Evolutionary conservation across 35 echinoderm and acorn worm genomes (phyloP).

Genomic region (Apostichopus californicus): DNA sequence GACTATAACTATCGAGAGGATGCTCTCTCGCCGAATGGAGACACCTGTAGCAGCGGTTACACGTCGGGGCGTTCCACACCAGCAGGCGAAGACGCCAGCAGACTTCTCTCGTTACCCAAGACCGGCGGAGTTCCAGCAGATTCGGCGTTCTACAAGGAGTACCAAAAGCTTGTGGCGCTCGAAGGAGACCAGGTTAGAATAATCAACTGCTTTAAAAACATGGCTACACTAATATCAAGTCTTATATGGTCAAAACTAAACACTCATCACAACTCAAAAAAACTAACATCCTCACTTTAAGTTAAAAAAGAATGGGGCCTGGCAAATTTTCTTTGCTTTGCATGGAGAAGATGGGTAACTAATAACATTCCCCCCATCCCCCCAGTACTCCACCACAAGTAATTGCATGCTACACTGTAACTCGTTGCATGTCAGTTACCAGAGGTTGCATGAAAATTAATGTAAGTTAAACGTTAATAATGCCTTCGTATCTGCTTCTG

Average conservation of each 20-base stretch:
- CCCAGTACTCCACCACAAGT: no score
- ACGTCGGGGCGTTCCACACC: slow-evolving; percentile 66
- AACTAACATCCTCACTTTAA: background rate
- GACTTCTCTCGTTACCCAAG: slow-evolving; percentile 22
- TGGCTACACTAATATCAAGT: slow-evolving; percentile 7
- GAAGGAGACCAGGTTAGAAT: slow-evolving; percentile 50
- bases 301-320: background rate
- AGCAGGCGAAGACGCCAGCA: slow-evolving; percentile 51
- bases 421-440: no score
- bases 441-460: no score
- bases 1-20: slow-evolving; percentile 3
- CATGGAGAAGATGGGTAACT: background rate
- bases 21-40: slow-evolving; percentile 46
- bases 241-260: slow-evolving; percentile 3
- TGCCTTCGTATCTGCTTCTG: no score
- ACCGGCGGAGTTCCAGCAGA: slow-evolving; percentile 10
- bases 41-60: slow-evolving; percentile 57
- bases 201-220: slow-evolving; percentile 13
- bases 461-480: no score
- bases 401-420: no score
- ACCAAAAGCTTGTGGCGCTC: slow-evolving; percentile 63
- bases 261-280: slow-evolving; percentile 12
- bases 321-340: background rate
- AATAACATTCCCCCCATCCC: background rate
- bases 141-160: slow-evolving; percentile 67